These are phyloP conservation scores for Bradypodion ventrale DNA, from an alignment of 2,797 vertebrate species.

Conservation along the genomic window DNA sequence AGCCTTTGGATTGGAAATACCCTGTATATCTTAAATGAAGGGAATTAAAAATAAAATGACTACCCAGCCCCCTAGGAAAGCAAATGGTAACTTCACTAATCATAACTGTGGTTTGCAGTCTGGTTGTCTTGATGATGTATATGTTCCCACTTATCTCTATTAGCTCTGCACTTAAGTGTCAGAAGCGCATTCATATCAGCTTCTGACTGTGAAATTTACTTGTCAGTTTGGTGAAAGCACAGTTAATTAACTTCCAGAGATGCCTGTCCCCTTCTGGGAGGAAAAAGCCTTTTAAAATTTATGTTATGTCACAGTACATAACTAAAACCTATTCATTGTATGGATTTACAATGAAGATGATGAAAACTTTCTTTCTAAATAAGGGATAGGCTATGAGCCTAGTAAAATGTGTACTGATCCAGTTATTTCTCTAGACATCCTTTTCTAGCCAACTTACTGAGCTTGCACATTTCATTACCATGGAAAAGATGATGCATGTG, in stretches of 20 bases:
- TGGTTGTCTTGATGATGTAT: conserved; percentile 49
- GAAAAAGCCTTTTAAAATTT: conserved; percentile 59
- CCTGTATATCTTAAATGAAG: conserved; percentile 3
- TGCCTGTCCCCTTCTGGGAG: conserved; percentile 22
- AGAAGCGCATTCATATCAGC: conserved; percentile 31
- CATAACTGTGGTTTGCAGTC: conserved; percentile 54
- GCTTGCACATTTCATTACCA: conserved; percentile 6
- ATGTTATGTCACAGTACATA: conserved; percentile 35
- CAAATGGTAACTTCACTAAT: conserved; percentile 34
- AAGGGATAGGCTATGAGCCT: conserved; percentile 46
- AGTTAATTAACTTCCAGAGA: conserved; percentile 60
- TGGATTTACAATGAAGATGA: conserved; percentile 51
- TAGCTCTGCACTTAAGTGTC: conserved; percentile 55
- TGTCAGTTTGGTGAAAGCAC: conserved; percentile 59
- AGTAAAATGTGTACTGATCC: conserved; percentile 50
- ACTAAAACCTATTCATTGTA: conserved; percentile 43
- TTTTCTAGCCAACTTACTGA: conserved; percentile 47
- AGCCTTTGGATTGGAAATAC: conserved; percentile 19
- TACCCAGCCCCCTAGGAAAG: conserved; percentile 41
- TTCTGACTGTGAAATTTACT: conserved; percentile 51
- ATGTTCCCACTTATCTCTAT: conserved; percentile 55
- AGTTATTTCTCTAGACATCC: conserved; percentile 54
- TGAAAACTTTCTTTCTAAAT: conserved; percentile 58
- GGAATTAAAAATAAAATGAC: conserved; percentile 1
- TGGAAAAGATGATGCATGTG: conserved; percentile 18